Evolutionary conservation across 2,888 invertebrate species (phyloP).

Genomic region (Euplexia lucipara): DNA sequence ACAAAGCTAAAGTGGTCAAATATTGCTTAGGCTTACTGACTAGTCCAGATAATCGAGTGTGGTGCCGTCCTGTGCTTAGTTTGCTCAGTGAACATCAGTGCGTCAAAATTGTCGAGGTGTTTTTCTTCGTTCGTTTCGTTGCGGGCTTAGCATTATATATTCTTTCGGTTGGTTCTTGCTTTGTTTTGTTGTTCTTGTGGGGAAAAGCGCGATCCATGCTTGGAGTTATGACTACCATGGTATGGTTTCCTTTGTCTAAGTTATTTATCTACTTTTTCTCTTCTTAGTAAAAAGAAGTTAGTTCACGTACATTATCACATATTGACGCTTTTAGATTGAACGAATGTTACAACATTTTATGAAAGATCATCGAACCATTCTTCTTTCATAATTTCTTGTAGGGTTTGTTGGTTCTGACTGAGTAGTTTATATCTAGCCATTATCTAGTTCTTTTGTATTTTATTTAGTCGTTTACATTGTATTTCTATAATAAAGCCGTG

Average conservation of each 20-base stretch:
- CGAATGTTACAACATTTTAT: constrained; percentile 65
- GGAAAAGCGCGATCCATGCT: constrained; percentile 90
- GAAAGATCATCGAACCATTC: constrained; percentile 58
- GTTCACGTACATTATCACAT: constrained; percentile 74
- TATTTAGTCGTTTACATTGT: constrained; percentile 60
- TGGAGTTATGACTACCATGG: constrained; percentile 91
- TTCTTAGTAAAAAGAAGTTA: constrained; percentile 83
- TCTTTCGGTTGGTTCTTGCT: constrained; percentile 77
- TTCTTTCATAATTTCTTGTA: constrained; percentile 66
- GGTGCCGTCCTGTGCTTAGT: constrained; percentile 89
- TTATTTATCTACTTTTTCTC: constrained; percentile 80
- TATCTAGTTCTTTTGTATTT: constrained; percentile 59
- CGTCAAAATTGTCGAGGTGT: constrained; percentile 83
- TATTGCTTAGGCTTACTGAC: constrained; percentile 72
- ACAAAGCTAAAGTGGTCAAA: constrained; percentile 71
- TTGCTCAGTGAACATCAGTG: constrained; percentile 84
- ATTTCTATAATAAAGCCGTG: constrained; percentile 57
- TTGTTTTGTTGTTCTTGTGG: constrained; percentile 83
- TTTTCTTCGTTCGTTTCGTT: constrained; percentile 84
- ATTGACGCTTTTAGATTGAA: constrained; percentile 70
- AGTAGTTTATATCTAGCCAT: constrained; percentile 64
- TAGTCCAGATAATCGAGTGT: constrained; percentile 73
- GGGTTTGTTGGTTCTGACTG: constrained; percentile 66
- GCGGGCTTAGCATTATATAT: constrained; percentile 82
- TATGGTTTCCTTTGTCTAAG: constrained; percentile 91